These are phyloP conservation scores for Trichonephila inaurata DNA, from an alignment of 1,140 invertebrate species.

Conservation along the genomic window DNA sequence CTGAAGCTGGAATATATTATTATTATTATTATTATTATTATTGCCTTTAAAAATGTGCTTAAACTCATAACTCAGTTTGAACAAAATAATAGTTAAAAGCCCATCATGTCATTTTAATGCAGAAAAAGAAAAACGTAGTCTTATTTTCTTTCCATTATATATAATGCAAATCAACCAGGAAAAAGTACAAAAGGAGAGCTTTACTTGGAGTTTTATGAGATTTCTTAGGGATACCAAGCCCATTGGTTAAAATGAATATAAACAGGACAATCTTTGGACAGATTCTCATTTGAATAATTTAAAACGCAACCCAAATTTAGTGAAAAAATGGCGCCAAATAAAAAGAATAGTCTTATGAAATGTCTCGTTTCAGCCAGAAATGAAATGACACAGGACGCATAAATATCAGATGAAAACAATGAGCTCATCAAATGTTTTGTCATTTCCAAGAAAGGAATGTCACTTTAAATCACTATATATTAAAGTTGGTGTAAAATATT, in stretches of 20 bases:
- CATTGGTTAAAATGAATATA: neutral
- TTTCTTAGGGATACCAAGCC: neutral
- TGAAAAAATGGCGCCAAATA: neutral
- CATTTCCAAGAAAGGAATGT: neutral
- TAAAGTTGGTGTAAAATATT: too few relatives aligned
- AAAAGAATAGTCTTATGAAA: neutral
- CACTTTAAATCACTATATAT: too few relatives aligned
- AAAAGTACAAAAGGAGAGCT: neutral
- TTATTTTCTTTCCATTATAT: too few relatives aligned
- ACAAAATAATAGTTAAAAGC: too few relatives aligned
- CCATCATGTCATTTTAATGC: too few relatives aligned
- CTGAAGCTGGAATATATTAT: too few relatives aligned
- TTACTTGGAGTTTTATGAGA: constrained; percentile 2
- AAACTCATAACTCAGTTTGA: too few relatives aligned
- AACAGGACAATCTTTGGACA: neutral
- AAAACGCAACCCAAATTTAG: neutral
- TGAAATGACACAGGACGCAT: neutral
- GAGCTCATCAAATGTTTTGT: constrained; percentile 17
- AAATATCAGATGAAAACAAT: neutral
- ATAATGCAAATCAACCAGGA: too few relatives aligned
- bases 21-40: too few relatives aligned
- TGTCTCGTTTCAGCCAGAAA: neutral
- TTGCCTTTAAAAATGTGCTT: too few relatives aligned
- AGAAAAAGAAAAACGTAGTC: too few relatives aligned
- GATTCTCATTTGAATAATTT: constrained; percentile 43